Conservation (phyloP, 2,113 vertebrate genomes). For the Tonatia bakeri region DNA sequence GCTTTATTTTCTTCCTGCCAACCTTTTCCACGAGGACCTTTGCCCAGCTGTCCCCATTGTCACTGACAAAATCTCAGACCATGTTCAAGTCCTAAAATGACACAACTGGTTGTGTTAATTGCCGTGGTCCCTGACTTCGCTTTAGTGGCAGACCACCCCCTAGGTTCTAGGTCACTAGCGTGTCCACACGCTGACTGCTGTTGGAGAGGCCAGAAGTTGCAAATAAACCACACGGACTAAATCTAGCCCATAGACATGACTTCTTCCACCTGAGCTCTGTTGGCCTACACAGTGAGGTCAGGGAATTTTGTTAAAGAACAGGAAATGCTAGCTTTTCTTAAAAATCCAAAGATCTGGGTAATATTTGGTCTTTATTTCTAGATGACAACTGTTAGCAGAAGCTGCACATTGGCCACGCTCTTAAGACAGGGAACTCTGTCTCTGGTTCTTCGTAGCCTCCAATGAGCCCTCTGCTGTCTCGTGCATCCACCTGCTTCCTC, state of each 20-base stretch:
- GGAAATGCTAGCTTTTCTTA: neutral
- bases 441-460: neutral
- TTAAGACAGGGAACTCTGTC: neutral
- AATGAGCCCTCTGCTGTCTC: neutral
- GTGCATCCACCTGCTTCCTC: neutral
- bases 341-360: neutral
- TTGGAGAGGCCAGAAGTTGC: neutral
- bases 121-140: neutral
- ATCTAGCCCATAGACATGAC: neutral
- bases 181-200: neutral
- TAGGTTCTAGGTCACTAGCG: neutral
- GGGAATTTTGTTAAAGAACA: neutral
- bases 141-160: neutral
- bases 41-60: neutral
- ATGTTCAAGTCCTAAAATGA: neutral
- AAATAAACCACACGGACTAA: neutral
- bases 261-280: neutral
- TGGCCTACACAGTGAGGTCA: neutral
- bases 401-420: neutral
- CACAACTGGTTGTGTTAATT: too few relatives aligned
- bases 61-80: neutral
- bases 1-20: neutral
- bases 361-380: neutral
- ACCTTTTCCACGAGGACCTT: neutral
- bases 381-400: neutral